Conservation (phyloP, 1,140 invertebrate genomes). For the Apolygus lucorum region DNA sequence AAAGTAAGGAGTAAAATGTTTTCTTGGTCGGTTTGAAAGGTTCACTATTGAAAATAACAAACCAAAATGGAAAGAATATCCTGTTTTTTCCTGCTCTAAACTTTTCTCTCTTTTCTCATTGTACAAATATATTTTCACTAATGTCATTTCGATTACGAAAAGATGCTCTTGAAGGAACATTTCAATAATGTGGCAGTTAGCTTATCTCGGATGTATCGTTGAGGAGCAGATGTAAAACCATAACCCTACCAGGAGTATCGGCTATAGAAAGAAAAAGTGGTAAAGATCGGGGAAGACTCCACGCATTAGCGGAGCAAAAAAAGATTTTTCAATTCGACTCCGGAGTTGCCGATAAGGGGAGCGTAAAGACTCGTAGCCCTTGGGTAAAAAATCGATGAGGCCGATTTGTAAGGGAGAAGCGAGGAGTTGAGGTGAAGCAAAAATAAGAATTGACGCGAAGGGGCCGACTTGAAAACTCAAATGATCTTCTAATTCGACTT, state of each 20-base stretch:
- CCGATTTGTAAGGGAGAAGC: too few relatives aligned
- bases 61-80: too few relatives aligned
- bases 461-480: background rate
- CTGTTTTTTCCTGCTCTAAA: too few relatives aligned
- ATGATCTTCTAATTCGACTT: slow-evolving; percentile 15
- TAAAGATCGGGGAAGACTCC: background rate
- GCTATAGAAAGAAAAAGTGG: background rate
- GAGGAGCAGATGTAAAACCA: background rate
- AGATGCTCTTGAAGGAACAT: too few relatives aligned
- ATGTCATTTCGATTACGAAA: too few relatives aligned
- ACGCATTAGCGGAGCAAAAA: background rate
- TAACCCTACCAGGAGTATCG: background rate
- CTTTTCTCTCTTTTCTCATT: too few relatives aligned
- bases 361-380: background rate
- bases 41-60: too few relatives aligned
- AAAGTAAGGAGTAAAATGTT: too few relatives aligned
- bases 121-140: too few relatives aligned
- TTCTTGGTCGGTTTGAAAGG: too few relatives aligned
- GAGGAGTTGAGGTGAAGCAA: background rate
- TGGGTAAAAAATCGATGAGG: background rate
- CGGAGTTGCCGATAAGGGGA: background rate
- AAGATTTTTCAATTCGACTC: background rate
- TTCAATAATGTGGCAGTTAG: background rate
- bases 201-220: background rate
- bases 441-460: background rate